These are phyloP conservation scores for Phalacrocorax pelagicus DNA, from an alignment of 2,113 vertebrate species.

Conservation along the genomic window DNA sequence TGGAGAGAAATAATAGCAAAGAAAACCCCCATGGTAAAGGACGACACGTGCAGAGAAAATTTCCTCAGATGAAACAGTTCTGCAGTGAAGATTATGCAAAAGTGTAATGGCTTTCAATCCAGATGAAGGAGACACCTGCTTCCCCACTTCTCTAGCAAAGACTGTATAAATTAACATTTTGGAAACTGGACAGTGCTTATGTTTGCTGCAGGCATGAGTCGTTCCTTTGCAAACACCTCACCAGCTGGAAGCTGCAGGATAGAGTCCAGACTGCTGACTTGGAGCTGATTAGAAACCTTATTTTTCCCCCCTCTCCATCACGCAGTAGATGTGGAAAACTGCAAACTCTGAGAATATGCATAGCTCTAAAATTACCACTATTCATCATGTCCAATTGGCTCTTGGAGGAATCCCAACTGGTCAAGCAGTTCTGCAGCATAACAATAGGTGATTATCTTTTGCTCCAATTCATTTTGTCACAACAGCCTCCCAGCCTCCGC, in stretches of 20 bases:
- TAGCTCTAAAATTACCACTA: neutral
- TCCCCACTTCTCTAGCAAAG: neutral
- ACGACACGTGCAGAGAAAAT: neutral
- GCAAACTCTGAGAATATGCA: neutral
- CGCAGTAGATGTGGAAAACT: neutral
- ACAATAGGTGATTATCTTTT: neutral
- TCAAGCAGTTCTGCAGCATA: neutral
- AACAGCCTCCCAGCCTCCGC: neutral
- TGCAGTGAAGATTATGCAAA: neutral
- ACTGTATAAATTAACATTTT: neutral
- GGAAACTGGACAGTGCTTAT: neutral
- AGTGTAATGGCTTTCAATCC: neutral
- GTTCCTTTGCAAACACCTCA: neutral
- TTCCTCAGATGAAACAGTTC: neutral
- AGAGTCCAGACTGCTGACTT: neutral
- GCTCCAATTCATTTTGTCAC: neutral
- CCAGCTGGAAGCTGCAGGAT: neutral
- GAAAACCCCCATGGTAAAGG: neutral
- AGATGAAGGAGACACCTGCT: neutral
- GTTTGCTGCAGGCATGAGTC: neutral
- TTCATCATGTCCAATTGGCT: slow-evolving; percentile 3
- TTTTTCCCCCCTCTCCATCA: neutral
- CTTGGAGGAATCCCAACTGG: neutral
- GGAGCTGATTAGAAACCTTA: neutral
- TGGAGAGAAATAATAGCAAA: neutral